Base-by-base conservation (phyloP, 2,113 vertebrate genomes). In the Anas platyrhynchos region DNA sequence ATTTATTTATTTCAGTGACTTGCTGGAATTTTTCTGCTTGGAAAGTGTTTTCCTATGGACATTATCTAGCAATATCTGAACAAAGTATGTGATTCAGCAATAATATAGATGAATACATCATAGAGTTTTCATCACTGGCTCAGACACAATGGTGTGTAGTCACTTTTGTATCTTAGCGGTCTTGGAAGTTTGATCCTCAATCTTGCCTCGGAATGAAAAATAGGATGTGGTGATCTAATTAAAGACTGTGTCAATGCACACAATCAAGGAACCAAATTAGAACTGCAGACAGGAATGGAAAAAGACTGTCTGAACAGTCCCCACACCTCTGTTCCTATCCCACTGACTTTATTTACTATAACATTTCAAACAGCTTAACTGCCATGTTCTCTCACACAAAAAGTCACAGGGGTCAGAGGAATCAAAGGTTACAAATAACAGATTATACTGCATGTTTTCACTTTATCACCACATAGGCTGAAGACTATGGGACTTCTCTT, bases 281-380 rank as follows among this genome's bases (percentile, higher is more conserved):
- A 91, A 65, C 27, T 83, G 83, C 43, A 89, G 85, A 80, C 71
- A 76, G 66, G 65, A 91, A 77, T 46, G 74, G 74, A 91, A 93
- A 94, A 94, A 78, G 38, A 71, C 66, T 63, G 44, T 41, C 66
- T 88, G 52, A 88, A 54, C 36, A 63, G 52, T 83, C 63, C 59
- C 48, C 44, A 68, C 62, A 91, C 29, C 66, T 96, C 68, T 88
- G 61, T 84, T 95, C 58, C 84, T 84, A 69, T 43, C 31, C 44
- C 83, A 82, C 13, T 82, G 82, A 93, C 38, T 86, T 90, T 72
- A 91, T 17, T 87, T 91, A 91, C 79, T 80, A 63, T 69, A 74
- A 91, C 7, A 18, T 83, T 93, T 86, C 79, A 48, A 85, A 55
- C 43, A 58, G n/a, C 71, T 93, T 86, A 66, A 74, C 41, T 69